Base-by-base conservation (phyloP, 2,888 invertebrate genomes). In the Eurytoma californica region DNA sequence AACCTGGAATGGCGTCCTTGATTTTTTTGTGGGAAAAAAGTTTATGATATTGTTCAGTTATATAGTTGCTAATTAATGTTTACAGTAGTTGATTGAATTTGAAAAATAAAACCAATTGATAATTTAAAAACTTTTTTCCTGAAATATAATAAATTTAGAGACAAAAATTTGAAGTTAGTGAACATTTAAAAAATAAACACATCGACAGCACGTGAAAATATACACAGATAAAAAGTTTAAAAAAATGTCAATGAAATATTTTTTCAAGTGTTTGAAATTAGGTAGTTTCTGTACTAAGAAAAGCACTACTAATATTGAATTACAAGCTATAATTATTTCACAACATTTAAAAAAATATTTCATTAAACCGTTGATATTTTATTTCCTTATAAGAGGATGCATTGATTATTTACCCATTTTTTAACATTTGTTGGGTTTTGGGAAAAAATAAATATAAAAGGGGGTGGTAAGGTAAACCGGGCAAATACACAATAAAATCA, bases 181-280 rank as follows among this genome's bases (percentile, higher is more conserved):
- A 70, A 80, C 72, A 76, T 76, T 74, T 69, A 72, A 20, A 68
- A 68, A 73, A 68, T 66, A 72, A 77, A 75, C 73, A 80, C 80
- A 77, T 14, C n/a, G 66, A 77, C 73, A 77, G 58, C 67, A 80
- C 76, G 63, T 39, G 3, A 39, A 39, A 39, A 39, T 39, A 39
- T 39, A 39, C 39, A 39, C 39, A 39, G 39, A 39, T 39, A 39
- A 39, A 39, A 39, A 39, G 7, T 39, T 0, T 39, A 39, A 7
- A 39, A 39, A 39, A 39, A 39, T 39, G 2, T 39, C 39, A 39
- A 39, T 39, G 39, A 39, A 39, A 39, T 39, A 39, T 39, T 39
- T 39, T 39, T 39, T 39, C 1, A 24, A 24, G 24, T 24, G 24
- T 2, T 24, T 24, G 24, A 24, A 24, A 24, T 24, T 24, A 2